These are phyloP conservation scores for Thaumatotibia leucotreta DNA, from an alignment of 1,140 invertebrate genomes.

Conservation along the genomic window DNA sequence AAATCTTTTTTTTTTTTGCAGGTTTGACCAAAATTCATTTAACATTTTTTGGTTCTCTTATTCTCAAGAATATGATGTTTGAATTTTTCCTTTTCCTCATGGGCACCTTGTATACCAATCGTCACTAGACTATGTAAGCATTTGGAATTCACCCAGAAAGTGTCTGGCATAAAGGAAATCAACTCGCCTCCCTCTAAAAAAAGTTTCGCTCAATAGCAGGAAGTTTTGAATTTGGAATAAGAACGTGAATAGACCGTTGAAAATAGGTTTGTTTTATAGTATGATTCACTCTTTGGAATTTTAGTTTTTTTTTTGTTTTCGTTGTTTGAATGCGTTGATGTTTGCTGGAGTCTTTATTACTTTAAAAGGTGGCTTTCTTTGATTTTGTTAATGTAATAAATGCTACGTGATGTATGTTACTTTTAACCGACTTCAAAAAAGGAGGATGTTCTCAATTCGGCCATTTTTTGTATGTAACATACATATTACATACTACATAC, in stretches of 20 bases:
- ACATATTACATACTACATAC: too few species aligned
- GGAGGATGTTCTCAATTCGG: too few species aligned
- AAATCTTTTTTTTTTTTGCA: too few species aligned
- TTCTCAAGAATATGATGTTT: too few species aligned
- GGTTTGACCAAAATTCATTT: too few species aligned
- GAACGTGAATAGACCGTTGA: background rate
- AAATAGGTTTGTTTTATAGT: background rate
- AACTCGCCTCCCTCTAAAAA: background rate
- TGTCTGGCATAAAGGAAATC: slow-evolving; percentile 9
- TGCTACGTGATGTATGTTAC: background rate
- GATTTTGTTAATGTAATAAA: background rate
- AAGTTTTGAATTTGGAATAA: background rate
- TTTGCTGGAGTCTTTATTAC: background rate
- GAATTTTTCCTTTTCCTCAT: too few species aligned
- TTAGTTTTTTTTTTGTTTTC: background rate
- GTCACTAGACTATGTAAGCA: background rate
- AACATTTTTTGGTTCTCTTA: too few species aligned
- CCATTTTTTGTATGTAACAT: too few species aligned
- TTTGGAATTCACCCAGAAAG: background rate
- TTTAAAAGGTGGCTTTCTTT: background rate
- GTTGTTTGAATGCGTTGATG: background rate
- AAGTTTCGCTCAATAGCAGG: background rate
- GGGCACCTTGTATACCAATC: too few species aligned
- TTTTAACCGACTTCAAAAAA: too few species aligned
- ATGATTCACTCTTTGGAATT: background rate